A percentile compares a stretch with the other conserved stretches of the same genome.
Evolutionary conservation across 92 coral and sea anemone genomes (phyloP).

Genomic region (Epizoanthus illoricatus): DNA sequence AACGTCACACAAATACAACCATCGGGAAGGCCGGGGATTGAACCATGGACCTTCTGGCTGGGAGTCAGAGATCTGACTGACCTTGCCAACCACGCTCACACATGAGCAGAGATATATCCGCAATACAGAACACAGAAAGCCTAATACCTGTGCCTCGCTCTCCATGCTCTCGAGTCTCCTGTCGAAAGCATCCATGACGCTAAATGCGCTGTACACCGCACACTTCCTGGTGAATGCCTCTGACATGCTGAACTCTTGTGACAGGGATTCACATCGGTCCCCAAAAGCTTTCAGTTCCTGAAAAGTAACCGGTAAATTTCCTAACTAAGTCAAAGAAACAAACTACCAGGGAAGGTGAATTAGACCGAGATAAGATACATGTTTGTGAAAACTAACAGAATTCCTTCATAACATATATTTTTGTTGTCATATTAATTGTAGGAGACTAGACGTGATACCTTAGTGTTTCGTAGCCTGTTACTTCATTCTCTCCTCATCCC

Average conservation of each 20-base stretch:
- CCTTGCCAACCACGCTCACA: neutral
- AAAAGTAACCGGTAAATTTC: neutral
- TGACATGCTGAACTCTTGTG: slow-evolving; percentile 87
- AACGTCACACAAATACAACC: too few relatives aligned
- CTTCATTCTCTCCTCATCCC: too few relatives aligned
- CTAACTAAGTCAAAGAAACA: neutral
- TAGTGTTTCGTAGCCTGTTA: too few relatives aligned
- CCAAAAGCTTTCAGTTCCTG: slow-evolving; percentile 95
- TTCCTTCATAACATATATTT: too few relatives aligned
- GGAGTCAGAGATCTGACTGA: too few relatives aligned
- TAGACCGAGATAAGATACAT: too few relatives aligned
- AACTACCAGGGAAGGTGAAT: too few relatives aligned
- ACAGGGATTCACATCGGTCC: slow-evolving; percentile 90
- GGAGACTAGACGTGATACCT: too few relatives aligned
- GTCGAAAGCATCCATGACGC: slow-evolving; percentile 82
- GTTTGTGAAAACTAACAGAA: too few relatives aligned
- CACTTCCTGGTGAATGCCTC: slow-evolving; percentile 91
- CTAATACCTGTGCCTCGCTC: slow-evolving; percentile 89
- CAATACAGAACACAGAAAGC: neutral
- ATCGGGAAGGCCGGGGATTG: too few relatives aligned
- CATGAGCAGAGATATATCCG: neutral
- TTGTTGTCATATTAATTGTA: too few relatives aligned
- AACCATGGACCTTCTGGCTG: too few relatives aligned
- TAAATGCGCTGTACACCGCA: slow-evolving; percentile 89
- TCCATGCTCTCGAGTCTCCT: slow-evolving; percentile 81